Percentiles rank a stretch among this genome's conserved stretches.
Evolutionary conservation across 2,113 vertebrate species (phyloP).

Genomic region (Scatophagus argus): DNA sequence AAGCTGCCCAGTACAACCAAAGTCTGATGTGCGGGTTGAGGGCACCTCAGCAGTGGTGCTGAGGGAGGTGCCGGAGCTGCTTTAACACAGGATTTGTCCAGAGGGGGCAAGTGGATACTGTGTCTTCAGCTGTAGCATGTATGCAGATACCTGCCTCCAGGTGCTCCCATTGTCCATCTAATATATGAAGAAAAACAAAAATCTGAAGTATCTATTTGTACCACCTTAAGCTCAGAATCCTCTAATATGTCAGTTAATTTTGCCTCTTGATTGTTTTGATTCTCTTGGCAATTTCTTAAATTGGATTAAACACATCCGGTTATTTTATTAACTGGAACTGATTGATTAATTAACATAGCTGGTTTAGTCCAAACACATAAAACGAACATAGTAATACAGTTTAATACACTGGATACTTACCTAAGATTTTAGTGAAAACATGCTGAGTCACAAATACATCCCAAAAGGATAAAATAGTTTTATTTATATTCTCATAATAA

Average conservation of each 20-base stretch:
- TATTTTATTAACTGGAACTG: not conserved
- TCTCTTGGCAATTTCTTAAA: not conserved
- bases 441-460: conserved; percentile 58
- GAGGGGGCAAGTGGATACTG: too few relatives aligned
- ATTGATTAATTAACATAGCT: not conserved
- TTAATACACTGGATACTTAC: not conserved
- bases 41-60: too few relatives aligned
- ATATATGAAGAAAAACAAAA: not conserved
- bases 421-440: conserved; percentile 17
- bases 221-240: too few relatives aligned
- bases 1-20: too few relatives aligned
- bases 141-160: not conserved
- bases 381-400: not conserved
- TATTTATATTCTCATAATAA: conserved; percentile 98
- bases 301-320: not conserved
- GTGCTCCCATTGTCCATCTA: not conserved
- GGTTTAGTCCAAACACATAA: not conserved
- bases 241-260: not conserved
- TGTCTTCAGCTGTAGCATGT: not conserved
- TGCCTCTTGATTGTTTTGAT: not conserved
- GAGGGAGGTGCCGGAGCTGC: too few relatives aligned
- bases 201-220: not conserved
- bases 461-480: conserved; percentile 95
- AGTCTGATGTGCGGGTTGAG: too few relatives aligned
- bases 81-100: too few relatives aligned